Evolutionary conservation across 2,113 vertebrate genomes (phyloP).

Genomic region (Aegypius monachus): DNA sequence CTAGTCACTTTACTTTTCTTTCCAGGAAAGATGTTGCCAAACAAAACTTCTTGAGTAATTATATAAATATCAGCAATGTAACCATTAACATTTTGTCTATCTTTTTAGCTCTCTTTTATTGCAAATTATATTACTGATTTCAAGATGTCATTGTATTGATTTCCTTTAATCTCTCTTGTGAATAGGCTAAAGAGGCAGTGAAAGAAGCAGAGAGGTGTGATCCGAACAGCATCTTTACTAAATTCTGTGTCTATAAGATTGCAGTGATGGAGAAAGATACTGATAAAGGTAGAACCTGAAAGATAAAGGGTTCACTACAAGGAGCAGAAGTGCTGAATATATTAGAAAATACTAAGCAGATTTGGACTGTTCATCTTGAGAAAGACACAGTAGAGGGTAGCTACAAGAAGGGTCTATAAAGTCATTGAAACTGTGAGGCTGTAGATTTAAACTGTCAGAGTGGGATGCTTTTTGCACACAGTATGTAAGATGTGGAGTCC

Average conservation of each 20-base stretch:
- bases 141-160: neutral
- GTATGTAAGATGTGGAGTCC: neutral
- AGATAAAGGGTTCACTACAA: neutral
- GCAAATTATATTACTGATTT: neutral
- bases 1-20: neutral
- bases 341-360: neutral
- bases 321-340: neutral
- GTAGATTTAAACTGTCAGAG: neutral
- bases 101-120: neutral
- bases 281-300: slow-evolving; percentile 73
- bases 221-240: slow-evolving; percentile 85
- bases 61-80: neutral
- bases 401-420: neutral
- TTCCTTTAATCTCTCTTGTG: slow-evolving; percentile 10
- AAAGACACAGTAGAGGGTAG: neutral
- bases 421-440: neutral
- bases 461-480: neutral
- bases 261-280: slow-evolving; percentile 79
- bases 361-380: neutral
- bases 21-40: neutral
- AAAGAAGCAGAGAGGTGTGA: slow-evolving; percentile 82
- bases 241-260: slow-evolving; percentile 87
- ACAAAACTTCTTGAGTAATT: neutral
- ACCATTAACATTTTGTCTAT: neutral
- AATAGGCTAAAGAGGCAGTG: slow-evolving; percentile 86